Conservation (phyloP, 2,113 vertebrate genomes). For the Hypomesus transpacificus region DNA sequence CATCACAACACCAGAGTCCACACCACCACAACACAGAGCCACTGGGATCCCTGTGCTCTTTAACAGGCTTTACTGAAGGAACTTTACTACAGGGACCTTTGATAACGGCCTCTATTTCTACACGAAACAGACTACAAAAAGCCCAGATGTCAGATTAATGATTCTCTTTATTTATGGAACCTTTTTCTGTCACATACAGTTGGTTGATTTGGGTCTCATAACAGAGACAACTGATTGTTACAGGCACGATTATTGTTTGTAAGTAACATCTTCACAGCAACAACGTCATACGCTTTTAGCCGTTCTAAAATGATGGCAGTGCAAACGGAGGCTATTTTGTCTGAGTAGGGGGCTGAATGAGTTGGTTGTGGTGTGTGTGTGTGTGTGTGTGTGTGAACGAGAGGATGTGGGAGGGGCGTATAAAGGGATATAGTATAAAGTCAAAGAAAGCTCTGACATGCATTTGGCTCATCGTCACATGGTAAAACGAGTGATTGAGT, state of each 20-base stretch:
- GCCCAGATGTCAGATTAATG: slow-evolving; percentile 55
- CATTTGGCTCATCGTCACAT: slow-evolving; percentile 71
- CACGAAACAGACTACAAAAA: slow-evolving; percentile 52
- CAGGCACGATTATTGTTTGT: not conserved
- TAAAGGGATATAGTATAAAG: slow-evolving; percentile 29
- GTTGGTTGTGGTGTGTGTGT: slow-evolving; percentile 10
- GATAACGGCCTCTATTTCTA: slow-evolving; percentile 46
- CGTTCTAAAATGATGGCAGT: not conserved
- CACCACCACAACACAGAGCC: slow-evolving; percentile 15
- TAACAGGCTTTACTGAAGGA: slow-evolving; percentile 57
- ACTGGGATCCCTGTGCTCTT: slow-evolving; percentile 46
- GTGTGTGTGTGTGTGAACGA: slow-evolving; percentile 3
- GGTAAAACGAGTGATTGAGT: slow-evolving; percentile 62
- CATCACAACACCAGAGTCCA: slow-evolving; percentile 32
- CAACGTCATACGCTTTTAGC: too few species aligned
- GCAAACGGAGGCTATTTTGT: not conserved
- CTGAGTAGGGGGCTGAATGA: not conserved
- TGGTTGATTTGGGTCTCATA: not conserved
- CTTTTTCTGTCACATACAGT: slow-evolving; percentile 20
- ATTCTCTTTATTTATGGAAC: slow-evolving; percentile 4
- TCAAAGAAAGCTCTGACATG: slow-evolving; percentile 61
- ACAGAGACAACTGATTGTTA: not conserved
- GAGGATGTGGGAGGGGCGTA: slow-evolving; percentile 53
- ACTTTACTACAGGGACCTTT: slow-evolving; percentile 62
- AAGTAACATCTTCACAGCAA: not conserved